Conservation (phyloP, 2,797 vertebrate genomes). For the Cynodonichthys magdalenae region DNA sequence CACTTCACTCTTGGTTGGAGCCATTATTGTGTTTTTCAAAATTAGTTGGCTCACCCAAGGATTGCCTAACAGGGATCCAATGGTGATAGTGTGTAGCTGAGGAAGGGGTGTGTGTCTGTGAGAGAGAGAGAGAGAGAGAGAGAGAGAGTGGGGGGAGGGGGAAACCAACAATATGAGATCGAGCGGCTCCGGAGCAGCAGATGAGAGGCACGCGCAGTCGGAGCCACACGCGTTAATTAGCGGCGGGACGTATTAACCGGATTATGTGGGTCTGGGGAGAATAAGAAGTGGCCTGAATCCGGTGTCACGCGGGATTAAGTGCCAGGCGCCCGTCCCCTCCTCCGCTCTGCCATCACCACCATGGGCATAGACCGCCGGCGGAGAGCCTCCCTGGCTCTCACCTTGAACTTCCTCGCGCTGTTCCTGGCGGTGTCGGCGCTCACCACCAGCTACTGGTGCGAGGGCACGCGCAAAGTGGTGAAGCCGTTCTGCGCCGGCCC, state of each 20-base stretch:
- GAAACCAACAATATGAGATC: conserved; percentile 51
- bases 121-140: too few relatives aligned
- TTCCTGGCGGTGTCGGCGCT: conserved; percentile 86
- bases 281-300: conserved; percentile 32
- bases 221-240: conserved; percentile 48
- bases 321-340: too few relatives aligned
- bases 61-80: too few relatives aligned
- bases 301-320: conserved; percentile 45
- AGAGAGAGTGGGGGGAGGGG: background rate
- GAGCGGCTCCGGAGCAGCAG: conserved; percentile 49
- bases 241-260: conserved; percentile 53
- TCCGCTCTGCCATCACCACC: conserved; percentile 13
- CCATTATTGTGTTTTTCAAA: too few relatives aligned
- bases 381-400: conserved; percentile 85
- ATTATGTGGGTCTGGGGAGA: conserved; percentile 60
- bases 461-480: conserved; percentile 86
- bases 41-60: too few relatives aligned
- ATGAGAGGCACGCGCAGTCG: conserved; percentile 43
- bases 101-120: too few relatives aligned
- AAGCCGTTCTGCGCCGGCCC: conserved; percentile 86
- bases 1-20: too few relatives aligned
- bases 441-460: conserved; percentile 92
- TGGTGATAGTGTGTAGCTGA: too few relatives aligned
- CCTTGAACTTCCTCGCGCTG: conserved; percentile 85
- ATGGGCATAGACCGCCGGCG: conserved; percentile 80